These are phyloP conservation scores for Slavum lentiscoides DNA, from an alignment of 2,888 invertebrate genomes.

Conservation along the genomic window DNA sequence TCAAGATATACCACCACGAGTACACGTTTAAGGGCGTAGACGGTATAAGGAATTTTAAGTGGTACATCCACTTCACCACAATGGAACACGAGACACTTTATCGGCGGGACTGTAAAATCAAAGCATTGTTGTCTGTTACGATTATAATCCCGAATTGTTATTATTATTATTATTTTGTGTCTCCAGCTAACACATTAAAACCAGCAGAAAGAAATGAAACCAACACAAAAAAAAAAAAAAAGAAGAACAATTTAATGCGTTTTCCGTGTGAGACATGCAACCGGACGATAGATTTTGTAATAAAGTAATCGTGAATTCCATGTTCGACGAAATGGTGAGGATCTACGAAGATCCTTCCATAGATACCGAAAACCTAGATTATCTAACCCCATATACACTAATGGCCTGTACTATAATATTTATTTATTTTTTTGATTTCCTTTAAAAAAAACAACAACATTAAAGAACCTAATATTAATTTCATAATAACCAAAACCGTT, in stretches of 20 bases:
- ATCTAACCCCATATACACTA: too few species aligned
- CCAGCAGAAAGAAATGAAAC: background rate
- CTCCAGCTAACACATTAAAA: background rate
- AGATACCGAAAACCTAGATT: too few species aligned
- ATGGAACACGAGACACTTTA: background rate
- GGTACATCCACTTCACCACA: background rate
- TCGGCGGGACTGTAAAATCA: background rate
- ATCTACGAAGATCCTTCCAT: too few species aligned
- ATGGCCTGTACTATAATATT: too few species aligned
- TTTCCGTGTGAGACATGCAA: constrained; percentile 1
- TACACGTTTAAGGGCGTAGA: constrained; percentile 59
- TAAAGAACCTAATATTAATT: too few species aligned
- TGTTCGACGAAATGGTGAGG: too few species aligned
- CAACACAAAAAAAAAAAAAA: too few species aligned
- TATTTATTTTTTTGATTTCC: too few species aligned
- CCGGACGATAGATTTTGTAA: background rate
- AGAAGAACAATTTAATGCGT: constrained; percentile 9
- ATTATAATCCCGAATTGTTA: background rate
- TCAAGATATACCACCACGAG: background rate
- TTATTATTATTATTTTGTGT: background rate
- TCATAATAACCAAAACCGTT: too few species aligned
- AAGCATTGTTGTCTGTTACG: background rate
- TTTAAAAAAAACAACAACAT: too few species aligned
- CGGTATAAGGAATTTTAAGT: constrained; percentile 23
- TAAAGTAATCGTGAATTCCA: too few species aligned